Evolutionary conservation across 2,113 vertebrate species (phyloP).

Genomic region (Trochalopteron elliotii): DNA sequence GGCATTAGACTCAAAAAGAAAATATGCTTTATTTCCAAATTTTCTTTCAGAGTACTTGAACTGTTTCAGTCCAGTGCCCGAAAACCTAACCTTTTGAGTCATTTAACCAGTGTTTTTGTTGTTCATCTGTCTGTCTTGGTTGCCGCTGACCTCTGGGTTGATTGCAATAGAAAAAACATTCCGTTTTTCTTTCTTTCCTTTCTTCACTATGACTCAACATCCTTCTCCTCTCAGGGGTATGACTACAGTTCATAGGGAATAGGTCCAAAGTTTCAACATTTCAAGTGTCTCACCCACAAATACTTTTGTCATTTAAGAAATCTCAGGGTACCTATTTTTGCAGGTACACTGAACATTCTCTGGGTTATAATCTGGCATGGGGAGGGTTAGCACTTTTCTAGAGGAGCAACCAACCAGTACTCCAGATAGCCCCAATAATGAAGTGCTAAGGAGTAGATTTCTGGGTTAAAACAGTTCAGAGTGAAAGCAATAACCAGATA

Average conservation of each 20-base stretch:
- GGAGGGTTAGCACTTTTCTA: not conserved
- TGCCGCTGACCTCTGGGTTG: conserved; percentile 20
- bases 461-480: not conserved
- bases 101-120: conserved; percentile 42
- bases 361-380: not conserved
- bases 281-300: not conserved
- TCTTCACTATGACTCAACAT: conserved; percentile 57
- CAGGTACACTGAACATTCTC: not conserved
- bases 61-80: not conserved
- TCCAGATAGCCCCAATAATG: not conserved
- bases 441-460: not conserved
- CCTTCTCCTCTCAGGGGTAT: conserved; percentile 44
- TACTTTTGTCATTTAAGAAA: not conserved
- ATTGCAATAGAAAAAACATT: conserved; percentile 43
- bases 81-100: conserved; percentile 25
- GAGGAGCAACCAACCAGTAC: not conserved
- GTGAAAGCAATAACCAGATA: not conserved
- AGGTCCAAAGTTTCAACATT: conserved; percentile 5
- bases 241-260: conserved; percentile 45
- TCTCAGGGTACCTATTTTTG: not conserved
- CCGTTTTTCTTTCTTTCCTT: conserved; percentile 39
- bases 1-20: not conserved
- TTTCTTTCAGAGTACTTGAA: not conserved
- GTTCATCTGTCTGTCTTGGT: conserved; percentile 36
- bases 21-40: not conserved